phyloP scores from a whole-genome alignment of 2,113 vertebrate species.

The Anser cygnoides region DNA sequence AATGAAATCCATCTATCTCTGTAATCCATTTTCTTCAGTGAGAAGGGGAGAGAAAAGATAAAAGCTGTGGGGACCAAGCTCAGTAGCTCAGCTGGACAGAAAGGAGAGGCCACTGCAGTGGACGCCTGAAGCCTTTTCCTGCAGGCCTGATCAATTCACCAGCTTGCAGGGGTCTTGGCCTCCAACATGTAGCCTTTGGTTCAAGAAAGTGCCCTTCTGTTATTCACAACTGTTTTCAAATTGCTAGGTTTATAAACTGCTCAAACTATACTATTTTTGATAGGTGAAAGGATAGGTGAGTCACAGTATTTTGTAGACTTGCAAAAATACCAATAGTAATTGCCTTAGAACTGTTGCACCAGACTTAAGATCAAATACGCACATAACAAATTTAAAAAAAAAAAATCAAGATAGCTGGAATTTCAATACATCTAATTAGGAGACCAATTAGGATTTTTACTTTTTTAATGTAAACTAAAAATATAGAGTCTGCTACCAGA shows the following conservation, averaged over 20 bases:
- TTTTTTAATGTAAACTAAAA: background rate
- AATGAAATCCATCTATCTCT: background rate
- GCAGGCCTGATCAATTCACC: background rate
- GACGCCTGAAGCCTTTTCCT: background rate
- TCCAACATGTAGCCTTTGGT: background rate
- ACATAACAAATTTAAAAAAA: background rate
- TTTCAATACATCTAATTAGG: background rate
- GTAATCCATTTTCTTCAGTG: background rate
- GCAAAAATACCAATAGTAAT: background rate
- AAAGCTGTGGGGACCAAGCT: background rate
- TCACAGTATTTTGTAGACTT: background rate
- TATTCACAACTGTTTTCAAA: background rate
- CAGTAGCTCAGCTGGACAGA: background rate
- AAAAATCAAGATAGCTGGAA: background rate
- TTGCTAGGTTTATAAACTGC: background rate
- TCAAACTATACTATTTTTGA: background rate
- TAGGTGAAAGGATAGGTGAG: background rate
- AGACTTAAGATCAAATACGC: background rate
- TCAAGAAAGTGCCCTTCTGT: background rate
- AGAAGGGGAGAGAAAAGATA: background rate
- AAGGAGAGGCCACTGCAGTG: background rate
- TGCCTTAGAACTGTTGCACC: background rate
- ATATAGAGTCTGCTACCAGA: background rate
- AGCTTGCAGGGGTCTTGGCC: background rate
- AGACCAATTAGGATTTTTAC: fast-evolving